Evolutionary conservation across 2,113 vertebrate genomes (phyloP).

Genomic region (Melanostigma gelatinosum): DNA sequence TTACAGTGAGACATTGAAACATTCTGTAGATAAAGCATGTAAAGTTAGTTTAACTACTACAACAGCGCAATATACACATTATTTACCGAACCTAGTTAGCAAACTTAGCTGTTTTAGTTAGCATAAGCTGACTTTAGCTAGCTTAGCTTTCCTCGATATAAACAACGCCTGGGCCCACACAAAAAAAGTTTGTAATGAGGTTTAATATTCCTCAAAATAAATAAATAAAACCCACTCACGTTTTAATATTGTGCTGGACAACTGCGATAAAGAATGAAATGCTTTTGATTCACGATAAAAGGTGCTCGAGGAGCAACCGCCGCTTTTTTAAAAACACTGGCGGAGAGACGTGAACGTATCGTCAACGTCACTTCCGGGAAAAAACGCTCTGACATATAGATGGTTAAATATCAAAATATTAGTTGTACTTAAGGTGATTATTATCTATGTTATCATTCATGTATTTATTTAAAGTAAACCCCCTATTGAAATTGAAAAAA

Average conservation of each 20-base stretch:
- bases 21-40: background rate
- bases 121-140: conserved; percentile 19
- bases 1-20: background rate
- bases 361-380: conserved; percentile 48
- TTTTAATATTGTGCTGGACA: background rate
- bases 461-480: too few relatives aligned
- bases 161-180: too few relatives aligned
- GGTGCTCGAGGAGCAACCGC: conserved; percentile 52
- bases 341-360: background rate
- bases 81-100: background rate
- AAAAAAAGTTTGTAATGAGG: background rate
- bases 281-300: background rate
- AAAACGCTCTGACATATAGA: too few relatives aligned
- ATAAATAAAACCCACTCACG: conserved; percentile 3
- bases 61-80: background rate
- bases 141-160: background rate
- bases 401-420: background rate
- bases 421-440: background rate
- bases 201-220: background rate
- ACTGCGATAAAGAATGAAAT: rapidly evolving
- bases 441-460: background rate
- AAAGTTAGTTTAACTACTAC: background rate
- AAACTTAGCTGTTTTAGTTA: background rate
- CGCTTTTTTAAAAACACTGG: conserved; percentile 76
- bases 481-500: background rate